Evolutionary conservation across 2,888 invertebrate species (phyloP).

Genomic region (Trilocha varians): DNA sequence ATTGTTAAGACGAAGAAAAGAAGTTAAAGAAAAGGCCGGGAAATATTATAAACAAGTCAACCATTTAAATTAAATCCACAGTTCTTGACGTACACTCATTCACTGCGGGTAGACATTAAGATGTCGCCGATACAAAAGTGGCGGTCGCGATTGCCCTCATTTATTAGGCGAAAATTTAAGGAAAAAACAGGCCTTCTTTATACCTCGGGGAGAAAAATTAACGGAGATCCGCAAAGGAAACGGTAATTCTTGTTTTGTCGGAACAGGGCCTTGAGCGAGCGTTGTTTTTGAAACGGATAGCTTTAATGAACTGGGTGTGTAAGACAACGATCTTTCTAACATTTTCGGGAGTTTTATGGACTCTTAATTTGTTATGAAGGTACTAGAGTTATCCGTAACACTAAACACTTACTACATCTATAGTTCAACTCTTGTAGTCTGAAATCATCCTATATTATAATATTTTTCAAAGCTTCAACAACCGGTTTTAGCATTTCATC

Average conservation of each 20-base stretch:
- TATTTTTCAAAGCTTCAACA: too few species aligned
- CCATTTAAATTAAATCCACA: neutral
- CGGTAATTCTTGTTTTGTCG: constrained; percentile 5
- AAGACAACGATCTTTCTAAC: neutral
- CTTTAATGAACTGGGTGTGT: neutral
- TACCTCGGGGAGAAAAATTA: constrained; percentile 9
- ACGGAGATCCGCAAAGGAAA: constrained; percentile 6
- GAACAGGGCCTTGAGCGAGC: too few species aligned
- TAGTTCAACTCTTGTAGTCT: too few species aligned
- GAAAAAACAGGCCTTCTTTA: constrained; percentile 10
- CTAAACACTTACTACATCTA: too few species aligned
- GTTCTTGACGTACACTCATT: neutral
- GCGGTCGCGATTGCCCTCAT: constrained; percentile 6
- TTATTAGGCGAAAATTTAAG: constrained; percentile 7
- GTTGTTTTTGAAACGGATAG: neutral
- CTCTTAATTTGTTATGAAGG: too few species aligned
- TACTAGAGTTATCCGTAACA: too few species aligned
- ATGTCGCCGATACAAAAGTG: neutral
- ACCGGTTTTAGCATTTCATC: too few species aligned
- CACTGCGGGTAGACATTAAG: neutral
- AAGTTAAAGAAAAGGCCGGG: neutral
- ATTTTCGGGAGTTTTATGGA: too few species aligned
- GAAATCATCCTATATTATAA: too few species aligned
- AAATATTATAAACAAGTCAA: neutral
- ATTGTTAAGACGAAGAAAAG: neutral